Evolutionary conservation across 2,888 invertebrate species (phyloP), one percentile per base, ranked within the genome.

Genomic region (Agrochola lota): DNA sequence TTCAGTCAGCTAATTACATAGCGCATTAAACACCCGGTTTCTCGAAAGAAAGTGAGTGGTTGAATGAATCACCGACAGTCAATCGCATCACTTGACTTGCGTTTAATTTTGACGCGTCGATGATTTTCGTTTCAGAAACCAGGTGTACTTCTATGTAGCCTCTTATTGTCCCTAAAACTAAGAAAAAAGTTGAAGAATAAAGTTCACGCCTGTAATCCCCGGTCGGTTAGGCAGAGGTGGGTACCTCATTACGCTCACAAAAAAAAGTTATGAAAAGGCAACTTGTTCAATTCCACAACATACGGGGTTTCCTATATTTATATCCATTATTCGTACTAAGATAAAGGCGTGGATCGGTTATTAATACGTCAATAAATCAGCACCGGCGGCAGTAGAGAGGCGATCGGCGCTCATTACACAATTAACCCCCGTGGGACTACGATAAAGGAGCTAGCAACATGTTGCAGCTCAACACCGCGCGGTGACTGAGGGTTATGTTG

Each of bases 361-460:
- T 80, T 74, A 80, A 70, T 74, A 62, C 60, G 55, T 81, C 46
- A 70, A 75, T 81, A 80, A 49, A 70, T 70, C 66, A 66, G 70
- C 3, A 0, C 23, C 70, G n/a, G 12, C 30, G 30, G 35, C 59
- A 64, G 20, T 20, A 15, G 43, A 5, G 57, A 43, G 12, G 43
- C 59, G 64, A 69, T 52, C 52, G 46, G 46, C 26, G 46, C 70
- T 81, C 75, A 81, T 75, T 81, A 71, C 66, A 57, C 70, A 75
- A 70, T 66, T 40, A 70, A 30, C 66, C 49, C 26, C 20, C 40
- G 30, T 70, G 49, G 70, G 66, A 74, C 81, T n/a, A 15, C 60
- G 15, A 70, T 64, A 55, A 30, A 74, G 52, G 80, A 64, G 52
- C 67, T 59, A 73, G 60, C 55, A 80, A 78, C 80, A 40, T 72